Percentiles rank a stretch among this genome's conserved stretches.
phyloP scores from a whole-genome alignment of 2,797 vertebrate genomes.

The Trematomus bernacchii region DNA sequence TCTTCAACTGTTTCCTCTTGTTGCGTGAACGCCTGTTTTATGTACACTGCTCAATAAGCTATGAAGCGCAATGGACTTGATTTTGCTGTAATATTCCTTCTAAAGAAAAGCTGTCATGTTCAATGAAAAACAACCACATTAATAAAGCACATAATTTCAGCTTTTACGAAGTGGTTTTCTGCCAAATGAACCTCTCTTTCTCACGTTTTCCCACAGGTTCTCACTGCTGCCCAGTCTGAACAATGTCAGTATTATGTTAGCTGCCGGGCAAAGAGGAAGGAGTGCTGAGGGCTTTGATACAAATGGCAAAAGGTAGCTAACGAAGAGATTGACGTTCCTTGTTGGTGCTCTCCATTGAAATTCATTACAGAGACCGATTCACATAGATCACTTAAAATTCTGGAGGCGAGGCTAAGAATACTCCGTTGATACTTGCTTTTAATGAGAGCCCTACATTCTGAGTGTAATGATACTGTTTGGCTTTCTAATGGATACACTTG shows the following conservation, averaged over 20 bases:
- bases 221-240: slow-evolving; percentile 68
- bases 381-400: slow-evolving; percentile 85
- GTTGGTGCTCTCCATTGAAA: slow-evolving; percentile 73
- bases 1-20: slow-evolving; percentile 68
- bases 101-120: slow-evolving; percentile 69
- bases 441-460: slow-evolving; percentile 78
- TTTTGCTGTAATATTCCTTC: slow-evolving; percentile 54
- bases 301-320: slow-evolving; percentile 78
- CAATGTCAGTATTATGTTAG: slow-evolving; percentile 83
- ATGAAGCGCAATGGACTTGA: slow-evolving; percentile 32
- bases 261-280: slow-evolving; percentile 70
- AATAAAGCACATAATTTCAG: slow-evolving; percentile 71
- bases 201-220: slow-evolving; percentile 61
- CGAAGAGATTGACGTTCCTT: slow-evolving; percentile 78
- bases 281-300: slow-evolving; percentile 72
- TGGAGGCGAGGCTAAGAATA: slow-evolving; percentile 68
- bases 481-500: slow-evolving; percentile 82
- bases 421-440: slow-evolving; percentile 69
- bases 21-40: slow-evolving; percentile 64
- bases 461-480: slow-evolving; percentile 80
- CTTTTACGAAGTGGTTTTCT: slow-evolving; percentile 61
- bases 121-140: slow-evolving; percentile 62
- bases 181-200: slow-evolving; percentile 70
- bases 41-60: slow-evolving; percentile 52
- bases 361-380: slow-evolving; percentile 78